phyloP scores from a whole-genome alignment of 2,797 vertebrate genomes.

The Chromobotia macracanthus region DNA sequence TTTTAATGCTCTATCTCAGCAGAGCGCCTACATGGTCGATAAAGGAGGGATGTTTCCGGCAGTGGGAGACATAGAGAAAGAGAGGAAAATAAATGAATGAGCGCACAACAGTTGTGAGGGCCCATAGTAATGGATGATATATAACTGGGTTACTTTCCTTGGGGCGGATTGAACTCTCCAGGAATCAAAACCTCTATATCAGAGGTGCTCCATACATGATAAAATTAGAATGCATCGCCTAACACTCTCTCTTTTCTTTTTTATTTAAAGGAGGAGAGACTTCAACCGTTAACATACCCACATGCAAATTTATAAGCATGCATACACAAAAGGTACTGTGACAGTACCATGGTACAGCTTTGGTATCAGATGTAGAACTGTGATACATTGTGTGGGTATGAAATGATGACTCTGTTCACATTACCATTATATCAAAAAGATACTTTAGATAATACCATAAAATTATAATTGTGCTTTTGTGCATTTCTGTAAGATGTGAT shows the following conservation, averaged over 20 bases:
- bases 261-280: neutral
- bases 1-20: conserved; percentile 48
- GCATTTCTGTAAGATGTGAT: too few species aligned
- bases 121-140: conserved; percentile 35
- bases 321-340: too few species aligned
- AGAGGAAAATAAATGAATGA: conserved; percentile 42
- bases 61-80: conserved; percentile 14
- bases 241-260: neutral
- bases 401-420: too few species aligned
- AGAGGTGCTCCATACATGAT: conserved; percentile 14
- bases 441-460: too few species aligned
- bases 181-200: conserved; percentile 16
- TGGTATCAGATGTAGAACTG: neutral
- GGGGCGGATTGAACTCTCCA: conserved; percentile 27
- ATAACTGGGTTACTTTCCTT: conserved; percentile 25
- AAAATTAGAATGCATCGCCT: neutral
- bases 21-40: conserved; percentile 30
- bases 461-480: too few species aligned
- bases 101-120: conserved; percentile 31
- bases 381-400: too few species aligned
- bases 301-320: neutral
- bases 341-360: neutral
- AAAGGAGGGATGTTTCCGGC: conserved; percentile 10
- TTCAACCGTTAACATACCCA: neutral
- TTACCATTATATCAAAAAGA: too few species aligned